Base-by-base conservation (phyloP, 2,113 vertebrate genomes). In the Cavia porcellus region DNA sequence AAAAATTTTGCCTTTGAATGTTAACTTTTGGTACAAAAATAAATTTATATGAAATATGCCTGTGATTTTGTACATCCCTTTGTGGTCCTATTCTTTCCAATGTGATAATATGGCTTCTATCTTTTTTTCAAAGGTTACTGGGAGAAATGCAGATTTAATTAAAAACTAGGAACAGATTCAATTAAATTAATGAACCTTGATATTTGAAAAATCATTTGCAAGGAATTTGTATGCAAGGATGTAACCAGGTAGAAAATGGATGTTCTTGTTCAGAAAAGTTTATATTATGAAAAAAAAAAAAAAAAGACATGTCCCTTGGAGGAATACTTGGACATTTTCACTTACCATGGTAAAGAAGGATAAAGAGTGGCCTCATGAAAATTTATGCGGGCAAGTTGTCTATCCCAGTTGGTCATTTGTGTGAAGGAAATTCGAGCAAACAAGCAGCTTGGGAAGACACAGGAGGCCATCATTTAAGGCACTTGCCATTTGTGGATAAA, bases 1-100 rank as follows among this genome's bases (percentile, higher is more conserved):
- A 98, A 97, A 97, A 98, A 95, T 94, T 88, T 98, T 98, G 97
- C 97, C 96, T 98, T 98, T 97, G 96, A 98, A 98, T 98, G 93
- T 98, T 98, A 95, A 97, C 97, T 98, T 98, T 98, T 97, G 92
- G 81, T 98, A 98, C 79, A 96, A 98, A 96, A 99, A 98, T 98
- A 98, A 96, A 98, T 99, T 99, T 98, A 96, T 98, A 98, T 93
- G 98, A 98, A 98, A 98, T 72, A 35, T 13, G 22, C 80, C 92
- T 90, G 89, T 96, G 87, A 80, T 94, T 86, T 92, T 92, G 72
- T 70, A 95, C 90, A 86, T 85, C 57, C 81, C 59, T 97, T 84
- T 38, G 30, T 93, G 95, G 75, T 70, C 74, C 70, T 80, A 42
- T 4, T 1, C 35, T 96, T 35, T 61, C 85, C 66, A 83, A 3